Evolutionary conservation across 1,140 invertebrate genomes (phyloP), one percentile per base, ranked within the genome.

Genomic region (Micrasema longulum): DNA sequence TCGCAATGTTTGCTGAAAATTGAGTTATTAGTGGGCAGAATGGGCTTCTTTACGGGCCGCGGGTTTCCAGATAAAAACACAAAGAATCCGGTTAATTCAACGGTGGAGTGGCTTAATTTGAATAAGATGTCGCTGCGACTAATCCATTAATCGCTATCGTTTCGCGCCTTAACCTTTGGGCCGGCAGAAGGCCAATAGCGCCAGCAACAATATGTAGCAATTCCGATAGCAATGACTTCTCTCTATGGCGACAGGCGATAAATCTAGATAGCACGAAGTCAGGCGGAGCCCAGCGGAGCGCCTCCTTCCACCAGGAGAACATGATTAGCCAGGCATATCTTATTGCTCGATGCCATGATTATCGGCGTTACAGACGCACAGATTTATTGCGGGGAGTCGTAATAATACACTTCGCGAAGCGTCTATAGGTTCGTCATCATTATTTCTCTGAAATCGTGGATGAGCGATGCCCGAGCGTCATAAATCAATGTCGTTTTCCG

Each of bases 341-440:
- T 60, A 60, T 60, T 60, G 55, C 55, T 43, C 26, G 14, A 31
- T 55, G 52, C 52, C 52, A 23, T 60, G 55, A 41, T 60, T 60
- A 60, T 60, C 55, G 55, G 55, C 55, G 36, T 12, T 41, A 20
- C 55, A 60, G 55, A 60, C 35, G 35, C 16, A 18, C 55, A 14
- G 52, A 55, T 55, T 55, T 31, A 55, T 55, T n/a, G 26, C 26
- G n/a, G 50, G 6, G 55, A 20, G 55, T 20, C 14, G 14, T 60
- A 60, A 38, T 38, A 38, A 38, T 60, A 41, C 18, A 23, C 55
- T 38, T 31, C 50, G 50, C 55, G 38, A 60, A 41, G 18, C 55
- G 55, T 41, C 55, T 60, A 18, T 53, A 38, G 26, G 23, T 36
- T 31, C 52, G 52, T 55, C 52, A 55, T 55, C 52, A 31, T 55